phyloP scores from a whole-genome alignment of 2,797 vertebrate genomes.

The Pseudotriccus pelzelni region DNA sequence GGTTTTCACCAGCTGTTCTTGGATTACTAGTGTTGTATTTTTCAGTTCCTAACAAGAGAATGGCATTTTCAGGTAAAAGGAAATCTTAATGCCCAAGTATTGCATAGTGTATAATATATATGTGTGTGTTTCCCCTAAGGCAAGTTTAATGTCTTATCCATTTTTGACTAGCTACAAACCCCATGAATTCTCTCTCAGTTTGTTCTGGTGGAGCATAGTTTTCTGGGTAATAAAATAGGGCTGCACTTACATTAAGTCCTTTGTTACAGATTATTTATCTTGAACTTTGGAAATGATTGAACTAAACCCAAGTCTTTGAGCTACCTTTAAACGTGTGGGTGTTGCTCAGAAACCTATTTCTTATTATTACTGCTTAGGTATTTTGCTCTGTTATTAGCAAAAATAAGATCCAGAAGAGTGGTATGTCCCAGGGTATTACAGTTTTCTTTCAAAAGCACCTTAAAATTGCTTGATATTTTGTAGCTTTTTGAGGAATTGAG shows the following conservation, averaged over 20 bases:
- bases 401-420: not conserved
- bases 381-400: not conserved
- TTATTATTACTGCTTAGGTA: not conserved
- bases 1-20: not conserved
- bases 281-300: conserved; percentile 50
- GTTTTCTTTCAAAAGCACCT: not conserved
- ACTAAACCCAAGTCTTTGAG: not conserved
- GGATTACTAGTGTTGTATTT: not conserved
- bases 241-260: not conserved
- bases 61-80: not conserved
- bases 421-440: not conserved
- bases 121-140: not conserved
- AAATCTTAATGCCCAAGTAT: not conserved
- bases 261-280: conserved; percentile 48
- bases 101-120: not conserved
- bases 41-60: not conserved
- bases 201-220: conserved; percentile 1
- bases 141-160: not conserved
- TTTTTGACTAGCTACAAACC: conserved; percentile 3
- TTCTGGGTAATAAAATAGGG: conserved; percentile 32
- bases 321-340: not conserved
- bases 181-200: not conserved
- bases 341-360: conserved; percentile 39
- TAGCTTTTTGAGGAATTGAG: conserved; percentile 40
- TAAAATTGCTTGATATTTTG: conserved; percentile 8